Percentiles rank a stretch among this genome's conserved stretches.
Evolutionary conservation across 2,888 invertebrate species (phyloP).

Genomic region (Temnothorax unifasciatus): DNA sequence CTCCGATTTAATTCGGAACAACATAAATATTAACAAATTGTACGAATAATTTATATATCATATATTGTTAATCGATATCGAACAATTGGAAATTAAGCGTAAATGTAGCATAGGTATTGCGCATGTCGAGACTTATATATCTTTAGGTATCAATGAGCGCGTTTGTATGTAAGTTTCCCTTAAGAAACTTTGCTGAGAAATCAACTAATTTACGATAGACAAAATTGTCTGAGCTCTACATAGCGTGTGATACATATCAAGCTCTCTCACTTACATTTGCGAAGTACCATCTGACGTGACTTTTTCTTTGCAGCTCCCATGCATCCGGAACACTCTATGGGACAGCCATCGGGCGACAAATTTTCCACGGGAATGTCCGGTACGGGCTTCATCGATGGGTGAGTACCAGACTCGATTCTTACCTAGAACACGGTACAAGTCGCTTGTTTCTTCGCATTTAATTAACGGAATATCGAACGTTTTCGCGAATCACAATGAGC

Average conservation of each 20-base stretch:
- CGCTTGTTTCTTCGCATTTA: neutral
- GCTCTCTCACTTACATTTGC: neutral
- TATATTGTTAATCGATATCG: neutral
- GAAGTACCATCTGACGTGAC: neutral
- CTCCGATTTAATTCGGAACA: slow-evolving; percentile 1
- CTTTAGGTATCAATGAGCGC: neutral
- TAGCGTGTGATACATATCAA: neutral
- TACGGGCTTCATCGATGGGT: slow-evolving; percentile 68
- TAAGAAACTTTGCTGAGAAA: neutral
- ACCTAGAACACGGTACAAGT: neutral
- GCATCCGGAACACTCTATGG: slow-evolving; percentile 61
- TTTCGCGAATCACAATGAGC: neutral
- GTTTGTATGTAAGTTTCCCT: neutral
- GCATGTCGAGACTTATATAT: neutral
- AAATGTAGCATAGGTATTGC: neutral
- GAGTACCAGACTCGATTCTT: slow-evolving; percentile 47
- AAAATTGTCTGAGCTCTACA: neutral
- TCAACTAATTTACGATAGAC: neutral
- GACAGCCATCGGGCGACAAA: slow-evolving; percentile 65
- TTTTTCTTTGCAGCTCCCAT: slow-evolving; percentile 64
- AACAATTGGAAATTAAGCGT: neutral
- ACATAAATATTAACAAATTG: slow-evolving; percentile 2
- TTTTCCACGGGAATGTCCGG: slow-evolving; percentile 70
- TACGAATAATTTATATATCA: neutral
- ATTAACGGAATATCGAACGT: neutral